Conservation (phyloP, 2,888 invertebrate genomes). For the Andrena marginata region DNA sequence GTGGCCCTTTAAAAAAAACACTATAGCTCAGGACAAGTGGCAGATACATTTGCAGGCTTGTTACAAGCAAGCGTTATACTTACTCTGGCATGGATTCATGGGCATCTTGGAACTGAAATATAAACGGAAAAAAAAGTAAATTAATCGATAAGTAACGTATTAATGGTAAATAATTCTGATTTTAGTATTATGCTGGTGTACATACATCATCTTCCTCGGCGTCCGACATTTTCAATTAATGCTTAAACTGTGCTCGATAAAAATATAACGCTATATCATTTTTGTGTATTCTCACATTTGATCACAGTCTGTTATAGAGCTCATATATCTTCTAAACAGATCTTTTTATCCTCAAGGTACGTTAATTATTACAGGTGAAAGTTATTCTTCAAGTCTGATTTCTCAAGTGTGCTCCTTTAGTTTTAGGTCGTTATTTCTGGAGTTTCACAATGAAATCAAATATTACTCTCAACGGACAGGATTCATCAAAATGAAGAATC, state of each 20-base stretch:
- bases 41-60: background rate
- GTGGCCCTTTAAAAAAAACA: constrained; percentile 75
- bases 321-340: background rate
- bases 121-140: background rate
- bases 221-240: constrained; percentile 79
- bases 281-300: background rate
- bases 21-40: background rate
- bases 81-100: constrained; percentile 84
- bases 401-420: constrained; percentile 76
- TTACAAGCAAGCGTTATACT: constrained; percentile 73
- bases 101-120: constrained; percentile 87
- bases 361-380: constrained; percentile 49
- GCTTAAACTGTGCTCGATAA: constrained; percentile 21
- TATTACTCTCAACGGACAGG: background rate
- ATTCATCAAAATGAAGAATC: background rate
- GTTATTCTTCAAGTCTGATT: constrained; percentile 67
- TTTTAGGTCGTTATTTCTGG: constrained; percentile 74
- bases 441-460: constrained; percentile 21
- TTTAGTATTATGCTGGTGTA: constrained; percentile 22
- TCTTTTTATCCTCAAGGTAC: constrained; percentile 35
- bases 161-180: constrained; percentile 8
- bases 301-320: background rate
- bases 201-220: constrained; percentile 83
- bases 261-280: constrained; percentile 11
- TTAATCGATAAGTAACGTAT: background rate